phyloP scores from a whole-genome alignment of 1,140 invertebrate species.

The Apocrypta bakeri region DNA sequence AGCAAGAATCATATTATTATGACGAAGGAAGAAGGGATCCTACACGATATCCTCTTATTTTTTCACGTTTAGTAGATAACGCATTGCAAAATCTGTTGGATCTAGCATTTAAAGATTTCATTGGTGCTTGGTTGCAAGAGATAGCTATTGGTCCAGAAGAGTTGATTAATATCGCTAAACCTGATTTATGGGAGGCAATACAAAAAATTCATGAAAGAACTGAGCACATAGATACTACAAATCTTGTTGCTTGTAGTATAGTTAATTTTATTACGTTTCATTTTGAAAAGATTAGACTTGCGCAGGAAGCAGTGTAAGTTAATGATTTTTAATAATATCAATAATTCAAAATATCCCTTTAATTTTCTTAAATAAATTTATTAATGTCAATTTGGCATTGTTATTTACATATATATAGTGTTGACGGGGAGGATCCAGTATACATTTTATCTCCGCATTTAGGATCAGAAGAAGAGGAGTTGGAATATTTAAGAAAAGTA shows the following conservation, averaged over 20 bases:
- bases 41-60: conserved; percentile 80
- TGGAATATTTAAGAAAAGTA: conserved; percentile 87
- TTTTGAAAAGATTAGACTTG: conserved; percentile 88
- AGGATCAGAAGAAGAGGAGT: conserved; percentile 82
- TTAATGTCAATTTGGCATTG: conserved; percentile 41
- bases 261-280: conserved; percentile 87
- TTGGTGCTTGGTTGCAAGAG: conserved; percentile 83
- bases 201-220: conserved; percentile 85
- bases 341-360: not conserved
- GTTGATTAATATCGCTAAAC: conserved; percentile 81
- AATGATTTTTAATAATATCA: conserved; percentile 7
- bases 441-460: conserved; percentile 87
- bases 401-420: conserved; percentile 66
- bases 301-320: conserved; percentile 83
- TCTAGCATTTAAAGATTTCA: conserved; percentile 85
- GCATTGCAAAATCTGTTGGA: conserved; percentile 89
- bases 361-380: not conserved
- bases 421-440: conserved; percentile 78
- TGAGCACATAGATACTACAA: conserved; percentile 85
- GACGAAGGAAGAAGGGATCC: conserved; percentile 53
- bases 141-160: conserved; percentile 77
- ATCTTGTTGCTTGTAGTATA: conserved; percentile 88
- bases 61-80: conserved; percentile 87
- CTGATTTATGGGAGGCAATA: conserved; percentile 87
- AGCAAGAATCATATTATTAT: conserved; percentile 35